These are phyloP conservation scores for Platichthys flesus DNA, from an alignment of 2,113 vertebrate genomes.

Conservation along the genomic window DNA sequence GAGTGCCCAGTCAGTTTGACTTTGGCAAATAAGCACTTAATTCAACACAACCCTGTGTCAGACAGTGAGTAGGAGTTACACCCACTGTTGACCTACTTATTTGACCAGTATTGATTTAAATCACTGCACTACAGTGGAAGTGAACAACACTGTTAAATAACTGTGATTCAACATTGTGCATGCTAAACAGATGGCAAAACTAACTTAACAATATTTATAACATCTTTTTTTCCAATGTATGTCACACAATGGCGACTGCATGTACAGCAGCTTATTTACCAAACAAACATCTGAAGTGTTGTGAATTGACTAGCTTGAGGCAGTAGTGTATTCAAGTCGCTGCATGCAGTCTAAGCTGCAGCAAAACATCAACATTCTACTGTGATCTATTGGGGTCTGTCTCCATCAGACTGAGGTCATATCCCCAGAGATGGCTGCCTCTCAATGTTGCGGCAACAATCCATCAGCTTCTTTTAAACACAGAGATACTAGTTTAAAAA, in stretches of 20 bases:
- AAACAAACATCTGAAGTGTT: no score
- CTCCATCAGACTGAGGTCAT: conserved; percentile 11
- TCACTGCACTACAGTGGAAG: neutral
- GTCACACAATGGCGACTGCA: no score
- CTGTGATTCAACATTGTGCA: neutral
- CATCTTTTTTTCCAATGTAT: no score
- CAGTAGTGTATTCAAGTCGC: neutral
- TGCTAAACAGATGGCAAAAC: neutral
- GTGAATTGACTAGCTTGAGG: no score
- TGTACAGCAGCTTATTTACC: no score
- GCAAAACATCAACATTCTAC: conserved; percentile 11
- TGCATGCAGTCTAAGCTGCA: neutral
- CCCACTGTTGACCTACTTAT: conserved; percentile 41
- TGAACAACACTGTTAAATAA: conserved; percentile 4
- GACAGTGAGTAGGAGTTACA: conserved; percentile 7
- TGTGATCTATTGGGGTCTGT: conserved; percentile 32
- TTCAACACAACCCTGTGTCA: conserved; percentile 5
- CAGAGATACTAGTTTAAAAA: conserved; percentile 12
- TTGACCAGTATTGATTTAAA: conserved; percentile 44
- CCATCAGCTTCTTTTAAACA: conserved; percentile 49
- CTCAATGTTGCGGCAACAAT: conserved; percentile 39
- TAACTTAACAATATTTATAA: no score
- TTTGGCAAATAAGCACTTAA: conserved; percentile 39
- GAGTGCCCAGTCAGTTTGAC: neutral
- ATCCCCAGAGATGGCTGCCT: conserved; percentile 15